Base-by-base conservation (phyloP, 2,888 invertebrate genomes). In the Spodoptera littoralis region DNA sequence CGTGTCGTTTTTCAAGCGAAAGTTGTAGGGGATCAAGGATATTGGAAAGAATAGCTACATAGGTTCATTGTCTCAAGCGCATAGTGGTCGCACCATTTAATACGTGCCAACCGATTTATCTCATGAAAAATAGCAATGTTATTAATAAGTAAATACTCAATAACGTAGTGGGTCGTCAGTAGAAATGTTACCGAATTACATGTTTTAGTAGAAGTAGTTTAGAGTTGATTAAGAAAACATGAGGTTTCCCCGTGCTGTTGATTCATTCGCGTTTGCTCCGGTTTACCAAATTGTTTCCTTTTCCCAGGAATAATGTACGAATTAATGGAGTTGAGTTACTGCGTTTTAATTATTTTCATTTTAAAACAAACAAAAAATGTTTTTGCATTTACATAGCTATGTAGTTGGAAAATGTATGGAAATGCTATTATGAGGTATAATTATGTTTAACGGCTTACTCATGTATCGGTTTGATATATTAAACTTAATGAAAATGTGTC, bases 221-320 rank as follows among this genome's bases (percentile, higher is more conserved):
- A 52, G 52, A 36, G 41, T 49, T 73, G 46, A 67, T 77, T 73
- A 73, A 58, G 59, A 45, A 77, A 63, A 73, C 77, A 73, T 63
- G 62, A 62, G 69, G 49, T 55, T 76, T 49, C 44, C 54, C 18
- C 13, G 2, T 47, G 42, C 22, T 50, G 73, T 36, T 45, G 48
- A 65, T 65, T 72, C 72, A 48, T 44, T 44, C 22, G 41, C 41
- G 2, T 52, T 65, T 3, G 49, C 36, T 22, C 9, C 22, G 36
- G 30, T 76, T 47, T 11, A 51, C 55, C 55, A 36, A 56, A 64
- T 52, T 64, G 56, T 76, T 64, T 71, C 36, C 13, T 30, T 46
- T 22, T 18, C 18, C 1, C 18, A 1, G 11, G 22, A 27, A 13
- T 55, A 52, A 41, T 55, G 47, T 44, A 36, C 8, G 51, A 45